Base-by-base conservation (phyloP, 35 echinoderm and acorn worm genomes). In the Apostichopus parvimensis region DNA sequence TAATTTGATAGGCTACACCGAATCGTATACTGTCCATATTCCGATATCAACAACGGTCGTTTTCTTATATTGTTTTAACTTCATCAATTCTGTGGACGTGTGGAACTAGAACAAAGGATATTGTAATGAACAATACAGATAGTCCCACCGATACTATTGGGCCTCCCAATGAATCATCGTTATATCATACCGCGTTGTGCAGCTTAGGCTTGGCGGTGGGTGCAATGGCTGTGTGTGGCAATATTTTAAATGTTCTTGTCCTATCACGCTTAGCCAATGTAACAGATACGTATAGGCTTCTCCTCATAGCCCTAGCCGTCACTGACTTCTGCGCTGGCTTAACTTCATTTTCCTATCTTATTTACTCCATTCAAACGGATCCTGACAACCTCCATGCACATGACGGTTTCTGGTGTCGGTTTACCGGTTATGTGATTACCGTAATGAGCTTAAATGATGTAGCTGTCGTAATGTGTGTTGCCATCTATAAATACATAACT, bases 361-460 rank as follows among this genome's bases (percentile, higher is more conserved):
- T 84, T 58, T 84, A 84, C 81, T 84, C 81, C 54, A 84, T 84
- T 6, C 81, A 84, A 59, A 84, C 55, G 55, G 81, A 84, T 18
- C 54, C 81, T 8, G 81, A 7, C 17, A 25, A 58, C 56, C 20
- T 4, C 14, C 1, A 17, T 5, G 81, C 55, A 22, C 81, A 84
- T 60, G 81, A 84, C 57, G 22, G 57, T n/a, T 84, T 84, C 6
- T 84, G 81, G 81, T 84, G 81, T 59, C 53, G 56, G 15, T 56
- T 25, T 23, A 58, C 17, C 9, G 81, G 81, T 58, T 84, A 84
- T 10, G 6, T 84, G 5, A 56, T 84, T 21, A 84, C 54, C 14
- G 81, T 84, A 5, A 84, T 84, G 81, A 59, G 54, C 8, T 8
- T 84, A 20, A 60, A 56, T 55, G 81, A 84, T 21, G 81, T 84